phyloP scores from a whole-genome alignment of 2,113 vertebrate species.

The Fregata magnificens region DNA sequence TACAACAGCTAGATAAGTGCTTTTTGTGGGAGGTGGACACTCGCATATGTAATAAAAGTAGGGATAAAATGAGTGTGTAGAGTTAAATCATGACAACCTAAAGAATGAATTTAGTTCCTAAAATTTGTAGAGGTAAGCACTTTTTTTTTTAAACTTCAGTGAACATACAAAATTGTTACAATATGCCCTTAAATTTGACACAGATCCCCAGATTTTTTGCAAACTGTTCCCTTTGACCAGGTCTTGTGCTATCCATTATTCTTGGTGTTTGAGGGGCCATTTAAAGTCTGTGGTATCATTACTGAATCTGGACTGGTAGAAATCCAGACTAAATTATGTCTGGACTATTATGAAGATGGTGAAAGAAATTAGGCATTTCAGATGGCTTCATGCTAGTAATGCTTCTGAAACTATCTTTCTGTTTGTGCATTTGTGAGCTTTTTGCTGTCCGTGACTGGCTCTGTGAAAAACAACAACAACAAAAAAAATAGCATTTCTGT shows the following conservation, averaged over 20 bases:
- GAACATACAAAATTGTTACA: not conserved
- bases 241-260: not conserved
- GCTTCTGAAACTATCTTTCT: not conserved
- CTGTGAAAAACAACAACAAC: no score
- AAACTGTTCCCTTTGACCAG: not conserved
- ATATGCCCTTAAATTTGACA: not conserved
- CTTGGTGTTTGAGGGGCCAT: not conserved
- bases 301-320: not conserved
- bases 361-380: not conserved
- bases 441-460: not conserved
- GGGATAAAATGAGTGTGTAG: not conserved
- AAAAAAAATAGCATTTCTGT: not conserved
- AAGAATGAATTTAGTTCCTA: not conserved
- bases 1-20: not conserved
- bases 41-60: not conserved
- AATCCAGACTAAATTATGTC: not conserved
- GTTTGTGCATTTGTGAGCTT: not conserved
- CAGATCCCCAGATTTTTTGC: not conserved
- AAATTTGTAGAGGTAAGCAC: not conserved
- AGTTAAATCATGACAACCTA: not conserved
- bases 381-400: not conserved
- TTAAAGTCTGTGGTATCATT: not conserved
- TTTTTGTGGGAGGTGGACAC: not conserved
- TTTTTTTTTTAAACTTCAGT: not conserved
- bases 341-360: not conserved